Evolutionary conservation across 2,888 invertebrate genomes (phyloP).

Genomic region (Agriopis marginaria): DNA sequence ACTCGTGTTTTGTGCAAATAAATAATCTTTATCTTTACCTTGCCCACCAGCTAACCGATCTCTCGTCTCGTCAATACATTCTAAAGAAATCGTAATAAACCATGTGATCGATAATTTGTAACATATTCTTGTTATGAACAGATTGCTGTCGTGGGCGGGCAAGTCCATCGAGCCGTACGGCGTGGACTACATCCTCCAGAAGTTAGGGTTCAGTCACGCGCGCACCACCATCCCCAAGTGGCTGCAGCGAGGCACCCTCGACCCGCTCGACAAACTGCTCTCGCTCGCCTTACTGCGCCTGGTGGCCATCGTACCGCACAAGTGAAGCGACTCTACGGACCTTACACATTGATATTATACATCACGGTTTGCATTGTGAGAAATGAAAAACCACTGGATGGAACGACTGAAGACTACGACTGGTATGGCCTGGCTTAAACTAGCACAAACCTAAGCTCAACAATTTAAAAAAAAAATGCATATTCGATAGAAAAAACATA

Average conservation of each 20-base stretch:
- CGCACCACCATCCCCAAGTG: conserved; percentile 99
- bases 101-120: too few species aligned
- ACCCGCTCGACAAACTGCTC: conserved; percentile 97
- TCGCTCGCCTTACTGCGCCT: conserved; percentile 92
- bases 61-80: too few species aligned
- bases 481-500: too few species aligned
- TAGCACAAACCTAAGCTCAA: too few species aligned
- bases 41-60: too few species aligned
- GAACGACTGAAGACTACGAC: not conserved
- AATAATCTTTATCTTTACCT: too few species aligned
- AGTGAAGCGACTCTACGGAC: conserved; percentile 44
- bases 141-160: conserved; percentile 95
- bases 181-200: conserved; percentile 98
- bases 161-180: conserved; percentile 99
- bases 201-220: conserved; percentile 98
- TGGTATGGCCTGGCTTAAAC: not conserved
- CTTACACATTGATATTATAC: not conserved
- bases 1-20: too few species aligned
- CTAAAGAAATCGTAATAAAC: too few species aligned
- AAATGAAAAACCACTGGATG: not conserved
- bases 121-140: conserved; percentile 49
- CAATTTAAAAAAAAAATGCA: too few species aligned
- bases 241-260: conserved; percentile 99
- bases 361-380: not conserved
- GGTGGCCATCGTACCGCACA: conserved; percentile 86